phyloP scores from a whole-genome alignment of 1,140 invertebrate species.

The Ridgeia piscesae region DNA sequence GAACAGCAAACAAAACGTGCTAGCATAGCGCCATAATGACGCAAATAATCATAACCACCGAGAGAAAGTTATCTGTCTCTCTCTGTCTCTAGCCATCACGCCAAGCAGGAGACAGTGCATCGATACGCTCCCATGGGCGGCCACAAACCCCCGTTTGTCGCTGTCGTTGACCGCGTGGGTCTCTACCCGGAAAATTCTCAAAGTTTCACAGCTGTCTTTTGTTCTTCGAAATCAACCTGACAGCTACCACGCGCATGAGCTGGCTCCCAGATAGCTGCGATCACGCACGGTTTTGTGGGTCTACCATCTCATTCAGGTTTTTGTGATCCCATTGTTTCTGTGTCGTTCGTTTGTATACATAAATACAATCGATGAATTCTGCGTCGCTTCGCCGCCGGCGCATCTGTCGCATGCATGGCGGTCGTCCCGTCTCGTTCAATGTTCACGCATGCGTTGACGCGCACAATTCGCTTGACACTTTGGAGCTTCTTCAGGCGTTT shows the following conservation, averaged over 20 bases:
- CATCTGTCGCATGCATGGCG: too few relatives aligned
- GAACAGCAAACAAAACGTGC: not conserved
- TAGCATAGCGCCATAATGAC: not conserved
- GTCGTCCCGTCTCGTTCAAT: not conserved
- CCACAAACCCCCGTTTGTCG: not conserved
- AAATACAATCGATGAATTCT: not conserved
- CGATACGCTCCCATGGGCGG: not conserved
- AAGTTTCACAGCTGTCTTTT: not conserved
- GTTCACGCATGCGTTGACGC: not conserved
- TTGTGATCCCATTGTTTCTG: not conserved
- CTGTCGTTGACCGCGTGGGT: not conserved
- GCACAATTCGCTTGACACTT: not conserved
- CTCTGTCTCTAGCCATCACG: not conserved
- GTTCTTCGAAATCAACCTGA: not conserved
- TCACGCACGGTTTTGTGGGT: not conserved
- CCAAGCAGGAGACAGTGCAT: not conserved
- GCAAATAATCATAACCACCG: not conserved
- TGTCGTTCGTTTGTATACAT: not conserved
- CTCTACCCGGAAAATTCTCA: not conserved
- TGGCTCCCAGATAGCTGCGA: not conserved
- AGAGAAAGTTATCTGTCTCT: not conserved
- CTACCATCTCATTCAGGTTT: not conserved
- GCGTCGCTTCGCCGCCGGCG: not conserved
- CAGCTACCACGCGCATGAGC: not conserved
- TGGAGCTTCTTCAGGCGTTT: not conserved